Conservation (phyloP, 1,140 invertebrate genomes). For the Frieseomelitta varia region DNA sequence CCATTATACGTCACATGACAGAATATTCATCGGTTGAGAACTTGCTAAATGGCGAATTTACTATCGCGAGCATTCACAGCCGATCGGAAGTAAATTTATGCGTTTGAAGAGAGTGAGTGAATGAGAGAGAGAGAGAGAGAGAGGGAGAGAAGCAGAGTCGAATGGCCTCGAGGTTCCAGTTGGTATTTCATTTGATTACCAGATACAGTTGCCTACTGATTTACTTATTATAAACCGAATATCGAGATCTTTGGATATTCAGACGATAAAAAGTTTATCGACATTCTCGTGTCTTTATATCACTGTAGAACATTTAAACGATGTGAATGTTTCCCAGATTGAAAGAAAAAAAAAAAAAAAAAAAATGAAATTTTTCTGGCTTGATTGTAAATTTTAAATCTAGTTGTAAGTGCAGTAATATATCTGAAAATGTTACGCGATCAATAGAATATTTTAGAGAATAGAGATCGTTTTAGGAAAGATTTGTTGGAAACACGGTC, state of each 20-base stretch:
- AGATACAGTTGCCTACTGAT: conserved; percentile 40
- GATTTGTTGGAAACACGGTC: background rate
- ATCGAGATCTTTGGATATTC: background rate
- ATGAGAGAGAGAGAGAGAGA: no score
- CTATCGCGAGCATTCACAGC: conserved; percentile 42
- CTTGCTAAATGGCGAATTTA: conserved; percentile 64
- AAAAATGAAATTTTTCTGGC: background rate
- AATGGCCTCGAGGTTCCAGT: background rate
- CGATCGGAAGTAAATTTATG: conserved; percentile 49
- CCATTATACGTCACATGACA: conserved; percentile 51
- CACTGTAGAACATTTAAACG: background rate
- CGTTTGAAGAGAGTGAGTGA: background rate
- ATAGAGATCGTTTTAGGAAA: background rate
- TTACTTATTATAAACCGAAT: conserved; percentile 31
- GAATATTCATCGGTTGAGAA: conserved; percentile 65
- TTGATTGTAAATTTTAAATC: no score
- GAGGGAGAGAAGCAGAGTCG: background rate
- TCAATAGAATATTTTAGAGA: background rate
- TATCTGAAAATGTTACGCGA: background rate
- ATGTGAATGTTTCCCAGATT: background rate
- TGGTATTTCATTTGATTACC: conserved; percentile 55
- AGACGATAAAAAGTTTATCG: background rate
- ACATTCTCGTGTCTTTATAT: background rate
- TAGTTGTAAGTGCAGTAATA: background rate
- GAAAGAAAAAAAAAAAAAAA: no score